Evolutionary conservation across 2,888 invertebrate species (phyloP).

Genomic region (Campoplex capitator): DNA sequence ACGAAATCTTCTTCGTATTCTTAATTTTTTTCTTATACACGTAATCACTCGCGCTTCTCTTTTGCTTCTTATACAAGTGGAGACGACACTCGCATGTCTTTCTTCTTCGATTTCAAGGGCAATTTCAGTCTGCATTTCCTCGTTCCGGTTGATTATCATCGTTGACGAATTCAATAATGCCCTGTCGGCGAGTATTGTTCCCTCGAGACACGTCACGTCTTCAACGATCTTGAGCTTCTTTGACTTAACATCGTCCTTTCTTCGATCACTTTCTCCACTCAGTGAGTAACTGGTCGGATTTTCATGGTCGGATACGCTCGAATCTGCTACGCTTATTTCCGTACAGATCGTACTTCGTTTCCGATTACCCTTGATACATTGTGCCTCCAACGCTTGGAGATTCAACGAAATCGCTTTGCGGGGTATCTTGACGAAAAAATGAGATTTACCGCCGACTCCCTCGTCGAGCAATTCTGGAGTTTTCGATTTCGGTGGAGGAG

Average conservation of each 20-base stretch:
- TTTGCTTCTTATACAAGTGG: not conserved
- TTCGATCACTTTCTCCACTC: not conserved
- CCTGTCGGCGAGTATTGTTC: constrained; percentile 23
- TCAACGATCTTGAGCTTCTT: constrained; percentile 56
- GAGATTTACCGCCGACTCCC: constrained; percentile 26
- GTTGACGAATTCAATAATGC: not conserved
- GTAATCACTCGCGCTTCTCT: not conserved
- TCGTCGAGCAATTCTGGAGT: constrained; percentile 57
- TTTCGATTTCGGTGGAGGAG: not conserved
- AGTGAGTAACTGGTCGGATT: constrained; percentile 3
- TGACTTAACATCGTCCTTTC: not conserved
- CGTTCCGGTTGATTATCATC: not conserved
- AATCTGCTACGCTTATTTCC: constrained; percentile 62
- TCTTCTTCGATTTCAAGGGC: not conserved
- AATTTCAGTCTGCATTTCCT: not conserved
- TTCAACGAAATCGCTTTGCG: constrained; percentile 39
- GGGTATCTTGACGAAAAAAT: not conserved
- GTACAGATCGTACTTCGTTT: not conserved
- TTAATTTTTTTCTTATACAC: not conserved
- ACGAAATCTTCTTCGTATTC: constrained; percentile 34
- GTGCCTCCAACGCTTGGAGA: constrained; percentile 17
- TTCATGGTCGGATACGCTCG: constrained; percentile 54
- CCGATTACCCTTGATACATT: not conserved
- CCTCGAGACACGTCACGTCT: constrained; percentile 59
- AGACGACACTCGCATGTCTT: not conserved